Base-by-base conservation (phyloP, 2,113 vertebrate genomes). In the Ailuropoda melanoleuca region DNA sequence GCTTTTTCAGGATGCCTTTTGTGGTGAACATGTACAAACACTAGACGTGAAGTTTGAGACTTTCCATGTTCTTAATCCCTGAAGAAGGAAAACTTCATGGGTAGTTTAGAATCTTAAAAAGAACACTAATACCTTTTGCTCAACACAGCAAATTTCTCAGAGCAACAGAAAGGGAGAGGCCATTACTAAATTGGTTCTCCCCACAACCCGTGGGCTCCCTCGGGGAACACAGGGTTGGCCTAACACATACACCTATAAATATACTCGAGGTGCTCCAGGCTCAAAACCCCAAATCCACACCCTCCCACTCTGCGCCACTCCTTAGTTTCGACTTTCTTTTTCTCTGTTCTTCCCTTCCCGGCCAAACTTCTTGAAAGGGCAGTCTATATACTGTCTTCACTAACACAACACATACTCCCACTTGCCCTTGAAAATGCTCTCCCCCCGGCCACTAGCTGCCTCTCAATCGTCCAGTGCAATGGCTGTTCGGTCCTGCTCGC, bases 91-190 rank as follows among this genome's bases (percentile, higher is more conserved):
- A 90, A 58, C 75, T 95, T 83, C 78, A 53, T 74, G 75, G 72
- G 53, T 89, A 92, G 87, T 80, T 97, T 86, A 88, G 39, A 93
- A 37, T 96, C 72, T 88, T 96, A 70, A 92, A 98, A 95, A 95
- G 84, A 92, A 92, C 87, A 58, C 46, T 83, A 97, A 97, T 95
- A 92, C 88, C 62, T 64, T 94, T 82, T 96, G 68, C 82, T 90
- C 70, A 97, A 66, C 68, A 90, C 74, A 90, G 96, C 64, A 92
- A 77, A 19, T 87, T 96, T 93, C 34, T 92, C 94, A 95, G 80
- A 72, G 68, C 24, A 88, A 85, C 94, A 95, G 85, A 97, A 96
- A 97, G 90, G 95, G 97, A 97, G 94, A 97, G 93, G 97, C 88
- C 90, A 75, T 95, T 84, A 70, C 74, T 95, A 96, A 97, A 97